These are phyloP conservation scores for Osedax frankpressi DNA, from an alignment of 2,888 invertebrate species.

Conservation along the genomic window DNA sequence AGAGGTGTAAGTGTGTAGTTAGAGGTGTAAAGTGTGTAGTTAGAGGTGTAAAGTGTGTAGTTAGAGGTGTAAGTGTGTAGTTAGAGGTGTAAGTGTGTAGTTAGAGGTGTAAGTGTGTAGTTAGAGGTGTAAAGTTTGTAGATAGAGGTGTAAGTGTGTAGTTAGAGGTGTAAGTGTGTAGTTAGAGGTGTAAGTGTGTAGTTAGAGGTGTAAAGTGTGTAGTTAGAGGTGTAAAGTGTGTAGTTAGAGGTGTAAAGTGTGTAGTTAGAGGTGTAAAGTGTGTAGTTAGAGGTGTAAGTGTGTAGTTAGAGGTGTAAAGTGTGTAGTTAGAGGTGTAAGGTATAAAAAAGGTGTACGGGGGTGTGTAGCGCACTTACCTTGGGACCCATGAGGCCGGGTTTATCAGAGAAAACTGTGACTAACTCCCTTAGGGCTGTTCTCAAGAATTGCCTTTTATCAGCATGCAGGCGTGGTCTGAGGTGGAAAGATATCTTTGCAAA, in stretches of 20 bases:
- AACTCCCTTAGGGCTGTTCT: conserved; percentile 87
- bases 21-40: not conserved
- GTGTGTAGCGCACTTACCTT: conserved; percentile 52
- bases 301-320: not conserved
- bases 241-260: not conserved
- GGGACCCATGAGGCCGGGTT: conserved; percentile 90
- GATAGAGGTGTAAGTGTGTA: not conserved
- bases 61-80: conserved; percentile 36
- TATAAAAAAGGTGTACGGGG: not conserved
- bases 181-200: conserved; percentile 34
- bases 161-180: not conserved
- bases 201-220: conserved; percentile 90
- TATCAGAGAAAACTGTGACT: conserved; percentile 85
- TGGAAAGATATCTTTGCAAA: no score
- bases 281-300: not conserved
- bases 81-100: conserved; percentile 95
- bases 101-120: conserved; percentile 76
- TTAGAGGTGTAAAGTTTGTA: not conserved
- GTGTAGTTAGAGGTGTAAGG: not conserved
- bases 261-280: not conserved
- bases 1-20: not conserved
- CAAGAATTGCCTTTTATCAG: conserved; percentile 88
- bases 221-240: conserved; percentile 88
- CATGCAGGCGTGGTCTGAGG: conserved; percentile 69
- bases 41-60: not conserved